Percentiles rank a stretch among this genome's conserved stretches.
phyloP scores from a whole-genome alignment of 1,140 invertebrate species.

The Leptoteleia sp. region DNA sequence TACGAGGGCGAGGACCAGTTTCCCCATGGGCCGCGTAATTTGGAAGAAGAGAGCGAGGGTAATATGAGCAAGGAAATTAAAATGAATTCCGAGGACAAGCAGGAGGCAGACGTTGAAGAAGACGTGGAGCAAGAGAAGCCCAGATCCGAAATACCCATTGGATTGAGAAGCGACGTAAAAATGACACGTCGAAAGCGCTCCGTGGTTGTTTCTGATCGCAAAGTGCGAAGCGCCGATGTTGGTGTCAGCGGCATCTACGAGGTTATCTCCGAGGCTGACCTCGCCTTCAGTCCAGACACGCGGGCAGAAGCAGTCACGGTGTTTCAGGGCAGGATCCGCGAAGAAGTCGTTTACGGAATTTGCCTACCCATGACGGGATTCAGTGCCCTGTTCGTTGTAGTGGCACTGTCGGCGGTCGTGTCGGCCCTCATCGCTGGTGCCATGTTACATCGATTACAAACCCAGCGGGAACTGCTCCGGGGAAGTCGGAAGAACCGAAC shows the following conservation, averaged over 20 bases:
- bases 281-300: slow-evolving; percentile 93
- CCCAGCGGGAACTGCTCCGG: slow-evolving; percentile 85
- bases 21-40: slow-evolving; percentile 89
- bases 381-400: slow-evolving; percentile 92
- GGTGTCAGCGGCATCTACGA: slow-evolving; percentile 93
- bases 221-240: slow-evolving; percentile 89
- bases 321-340: slow-evolving; percentile 91
- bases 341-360: slow-evolving; percentile 94
- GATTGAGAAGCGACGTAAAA: slow-evolving; percentile 24
- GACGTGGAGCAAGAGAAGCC: slow-evolving; percentile 9
- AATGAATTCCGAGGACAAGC: slow-evolving; percentile 12
- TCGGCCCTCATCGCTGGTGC: slow-evolving; percentile 89
- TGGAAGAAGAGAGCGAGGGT: slow-evolving; percentile 80
- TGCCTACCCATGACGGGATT: slow-evolving; percentile 94
- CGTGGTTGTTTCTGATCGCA: slow-evolving; percentile 86
- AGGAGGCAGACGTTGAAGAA: slow-evolving; percentile 29
- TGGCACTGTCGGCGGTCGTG: slow-evolving; percentile 91
- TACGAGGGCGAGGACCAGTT: slow-evolving; percentile 86
- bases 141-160: slow-evolving; percentile 29
- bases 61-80: slow-evolving; percentile 39
- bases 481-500: slow-evolving; percentile 77
- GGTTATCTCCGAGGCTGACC: slow-evolving; percentile 94
- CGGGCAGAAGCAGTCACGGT: slow-evolving; percentile 90
- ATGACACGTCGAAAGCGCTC: slow-evolving; percentile 83
- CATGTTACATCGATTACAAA: slow-evolving; percentile 87